A percentile compares a stretch with the other conserved stretches of the same genome.
phyloP scores from a whole-genome alignment of 2,888 invertebrate genomes.

The Blastobasis lacticolella region DNA sequence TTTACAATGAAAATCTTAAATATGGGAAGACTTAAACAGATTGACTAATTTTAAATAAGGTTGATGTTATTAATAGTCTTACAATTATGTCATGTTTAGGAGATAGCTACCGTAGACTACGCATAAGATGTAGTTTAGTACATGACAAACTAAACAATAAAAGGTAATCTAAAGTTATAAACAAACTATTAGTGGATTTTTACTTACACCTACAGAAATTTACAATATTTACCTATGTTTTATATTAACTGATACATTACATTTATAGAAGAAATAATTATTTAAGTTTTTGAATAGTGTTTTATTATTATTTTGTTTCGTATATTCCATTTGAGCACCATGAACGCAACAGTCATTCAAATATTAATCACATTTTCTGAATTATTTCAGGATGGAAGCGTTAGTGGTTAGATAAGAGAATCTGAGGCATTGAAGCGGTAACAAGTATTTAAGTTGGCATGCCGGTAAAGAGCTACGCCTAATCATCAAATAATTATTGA shows the following conservation, averaged over 20 bases:
- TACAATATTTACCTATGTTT: neutral
- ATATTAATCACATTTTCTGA: no score
- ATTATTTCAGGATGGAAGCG: no score
- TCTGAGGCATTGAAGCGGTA: no score
- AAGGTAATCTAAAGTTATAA: conserved; percentile 8
- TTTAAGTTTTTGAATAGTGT: no score
- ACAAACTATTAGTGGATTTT: conserved; percentile 23
- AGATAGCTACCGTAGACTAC: conserved; percentile 33
- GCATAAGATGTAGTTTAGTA: conserved; percentile 24
- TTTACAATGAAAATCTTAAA: conserved; percentile 40
- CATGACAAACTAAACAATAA: conserved; percentile 36
- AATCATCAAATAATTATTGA: no score
- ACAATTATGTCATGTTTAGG: conserved; percentile 37
- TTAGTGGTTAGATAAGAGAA: no score
- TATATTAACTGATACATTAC: no score
- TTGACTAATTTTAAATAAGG: conserved; percentile 42
- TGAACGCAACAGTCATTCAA: neutral
- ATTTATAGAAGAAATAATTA: no score
- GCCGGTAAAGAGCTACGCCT: no score
- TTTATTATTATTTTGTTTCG: no score
- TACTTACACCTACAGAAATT: neutral
- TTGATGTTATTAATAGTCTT: conserved; percentile 24
- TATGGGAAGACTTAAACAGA: conserved; percentile 48
- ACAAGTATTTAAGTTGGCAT: no score
- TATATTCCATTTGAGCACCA: conserved; percentile 17